Base-by-base conservation (phyloP, 1,140 invertebrate species). In the Lasaia peninsularis region DNA sequence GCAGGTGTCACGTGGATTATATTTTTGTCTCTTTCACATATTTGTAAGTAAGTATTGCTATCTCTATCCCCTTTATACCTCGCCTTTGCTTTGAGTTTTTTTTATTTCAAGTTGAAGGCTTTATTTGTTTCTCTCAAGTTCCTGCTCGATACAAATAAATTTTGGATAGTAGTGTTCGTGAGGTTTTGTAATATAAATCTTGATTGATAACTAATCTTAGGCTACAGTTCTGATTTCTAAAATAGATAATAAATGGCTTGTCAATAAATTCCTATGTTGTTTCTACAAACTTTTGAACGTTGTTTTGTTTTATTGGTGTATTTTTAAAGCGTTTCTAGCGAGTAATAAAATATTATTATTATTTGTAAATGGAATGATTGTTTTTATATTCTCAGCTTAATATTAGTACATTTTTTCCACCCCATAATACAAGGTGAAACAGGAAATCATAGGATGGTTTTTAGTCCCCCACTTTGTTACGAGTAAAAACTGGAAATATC, bases 1-100 rank as follows among this genome's bases (percentile, higher is more conserved):
- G 85, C 85, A 88, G 82, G 85, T 88, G 85, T 82, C 85, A 85
- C 80, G 82, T 82, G 78, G 77, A 66, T 56, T 63, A 54, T 58
- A 60, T 16, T 63, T 54, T 16, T 57, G 11, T 79, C 75, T 63
- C 73, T 49, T 51, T 86, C 63, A 4, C 28, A 60, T 69, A 12
- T 51, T 14, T 5, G 37, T 6, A 1, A 14, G 48, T n/a, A 51
- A 11, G 31, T 71, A 69, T 34, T 20, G 10, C 67, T 24, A 4
- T 85, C 78, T 71, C 73, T 67, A 69, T 80, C 63, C 37, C 74
- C 70, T 81, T 85, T 75, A 71, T 80, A 62, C 65, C 68, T 60
- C 65, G 57, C 65, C 75, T 72, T 73, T 60, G 70, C 67, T 78
- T 75, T 69, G 73, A 68, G 62, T 53, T 57, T 56, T 58, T 40